phyloP scores from a whole-genome alignment of 2,113 vertebrate genomes.

The Chaetodon trifascialis region DNA sequence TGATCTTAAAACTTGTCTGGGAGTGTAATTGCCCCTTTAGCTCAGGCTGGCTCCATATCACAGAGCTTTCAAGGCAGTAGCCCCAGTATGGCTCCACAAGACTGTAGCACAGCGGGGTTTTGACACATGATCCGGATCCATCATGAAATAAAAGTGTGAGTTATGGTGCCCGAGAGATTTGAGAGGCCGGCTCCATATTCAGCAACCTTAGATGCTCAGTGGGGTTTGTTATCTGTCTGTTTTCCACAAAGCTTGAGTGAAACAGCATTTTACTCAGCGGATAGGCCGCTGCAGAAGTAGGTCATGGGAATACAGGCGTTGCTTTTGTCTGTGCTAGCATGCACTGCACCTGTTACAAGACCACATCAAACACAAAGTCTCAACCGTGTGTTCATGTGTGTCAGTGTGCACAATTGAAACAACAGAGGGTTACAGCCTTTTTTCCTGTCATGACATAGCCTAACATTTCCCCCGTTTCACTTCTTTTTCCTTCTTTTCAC shows the following conservation, averaged over 20 bases:
- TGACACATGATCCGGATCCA: slow-evolving; percentile 58
- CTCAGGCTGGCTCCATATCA: slow-evolving; percentile 5
- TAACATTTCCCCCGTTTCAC: slow-evolving; percentile 11
- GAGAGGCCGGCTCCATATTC: slow-evolving; percentile 42
- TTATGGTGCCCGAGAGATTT: slow-evolving; percentile 54
- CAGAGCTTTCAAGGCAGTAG: slow-evolving; percentile 24
- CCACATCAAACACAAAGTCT: slow-evolving; percentile 48
- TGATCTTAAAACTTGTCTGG: slow-evolving; percentile 70
- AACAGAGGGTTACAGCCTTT: neutral
- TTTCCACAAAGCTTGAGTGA: slow-evolving; percentile 1
- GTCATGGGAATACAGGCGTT: slow-evolving; percentile 56
- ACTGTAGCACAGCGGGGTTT: slow-evolving; percentile 37
- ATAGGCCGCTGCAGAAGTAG: slow-evolving; percentile 30
- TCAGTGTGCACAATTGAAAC: slow-evolving; percentile 9
- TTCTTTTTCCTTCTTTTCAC: neutral
- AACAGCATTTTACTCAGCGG: slow-evolving; percentile 8
- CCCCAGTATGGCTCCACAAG: slow-evolving; percentile 19
- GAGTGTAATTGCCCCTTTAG: slow-evolving; percentile 67
- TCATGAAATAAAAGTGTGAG: slow-evolving; percentile 53
- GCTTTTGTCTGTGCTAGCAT: slow-evolving; percentile 12
- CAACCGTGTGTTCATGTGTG: slow-evolving; percentile 11
- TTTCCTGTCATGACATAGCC: slow-evolving; percentile 2
- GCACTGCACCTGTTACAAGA: slow-evolving; percentile 55
- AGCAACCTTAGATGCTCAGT: slow-evolving; percentile 42
- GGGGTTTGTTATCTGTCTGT: slow-evolving; percentile 51